These are phyloP conservation scores for Anguilla megastoma DNA, from an alignment of 2,797 vertebrate species.

Conservation along the genomic window DNA sequence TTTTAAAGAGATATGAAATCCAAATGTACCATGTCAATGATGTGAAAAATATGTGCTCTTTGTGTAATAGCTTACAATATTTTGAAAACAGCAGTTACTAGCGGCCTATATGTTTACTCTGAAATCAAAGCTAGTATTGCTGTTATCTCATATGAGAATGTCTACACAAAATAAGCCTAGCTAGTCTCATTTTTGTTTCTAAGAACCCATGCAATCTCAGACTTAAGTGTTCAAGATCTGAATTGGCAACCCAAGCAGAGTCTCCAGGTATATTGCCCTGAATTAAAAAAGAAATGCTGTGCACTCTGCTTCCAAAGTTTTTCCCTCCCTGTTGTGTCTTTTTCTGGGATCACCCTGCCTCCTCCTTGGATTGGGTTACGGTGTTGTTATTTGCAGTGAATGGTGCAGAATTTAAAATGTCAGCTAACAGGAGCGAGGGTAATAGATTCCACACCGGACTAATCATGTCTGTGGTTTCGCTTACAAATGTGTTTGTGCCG, in stretches of 20 bases:
- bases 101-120: background rate
- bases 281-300: conserved; percentile 12
- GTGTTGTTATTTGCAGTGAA: conserved; percentile 36
- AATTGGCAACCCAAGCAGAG: background rate
- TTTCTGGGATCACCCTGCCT: background rate
- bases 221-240: background rate
- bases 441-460: conserved; percentile 42
- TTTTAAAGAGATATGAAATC: background rate
- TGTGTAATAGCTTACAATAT: background rate
- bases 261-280: background rate
- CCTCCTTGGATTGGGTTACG: conserved; percentile 25
- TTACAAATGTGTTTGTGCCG: conserved; percentile 38
- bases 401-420: conserved; percentile 41
- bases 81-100: background rate
- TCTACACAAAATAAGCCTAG: background rate
- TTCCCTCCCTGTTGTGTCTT: background rate
- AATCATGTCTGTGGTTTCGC: conserved; percentile 38
- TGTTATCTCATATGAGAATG: background rate
- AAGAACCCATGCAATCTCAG: background rate
- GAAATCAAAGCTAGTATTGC: background rate
- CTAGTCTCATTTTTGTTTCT: background rate
- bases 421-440: conserved; percentile 37
- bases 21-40: background rate
- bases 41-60: background rate
- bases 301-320: background rate